A percentile compares a stretch with the other conserved stretches of the same genome.
phyloP scores from a whole-genome alignment of 2,888 invertebrate genomes.

The Calephelis perditalis region DNA sequence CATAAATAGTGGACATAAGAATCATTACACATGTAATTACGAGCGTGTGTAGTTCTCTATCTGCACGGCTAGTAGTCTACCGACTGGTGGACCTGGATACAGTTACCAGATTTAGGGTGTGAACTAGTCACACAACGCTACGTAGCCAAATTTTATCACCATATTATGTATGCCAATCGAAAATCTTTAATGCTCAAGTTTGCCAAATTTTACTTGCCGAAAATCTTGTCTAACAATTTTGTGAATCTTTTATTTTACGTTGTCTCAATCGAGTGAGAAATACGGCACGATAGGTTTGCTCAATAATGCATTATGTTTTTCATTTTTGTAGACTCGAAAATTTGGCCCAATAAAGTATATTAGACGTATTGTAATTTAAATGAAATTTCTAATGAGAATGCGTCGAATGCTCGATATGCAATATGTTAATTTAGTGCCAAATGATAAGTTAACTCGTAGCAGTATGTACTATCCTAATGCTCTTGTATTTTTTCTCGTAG shows the following conservation, averaged over 20 bases:
- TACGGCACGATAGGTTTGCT: constrained; percentile 49
- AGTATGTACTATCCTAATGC: constrained; percentile 74
- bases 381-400: constrained; percentile 55
- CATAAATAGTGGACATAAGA: neutral
- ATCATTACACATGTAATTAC: constrained; percentile 1
- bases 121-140: constrained; percentile 60
- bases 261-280: constrained; percentile 31
- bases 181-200: constrained; percentile 75
- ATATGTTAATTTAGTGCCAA: constrained; percentile 79
- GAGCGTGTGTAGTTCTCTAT: constrained; percentile 10
- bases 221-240: constrained; percentile 63
- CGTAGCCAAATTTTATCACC: constrained; percentile 50
- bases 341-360: constrained; percentile 55
- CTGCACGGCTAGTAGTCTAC: constrained; percentile 9
- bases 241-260: constrained; percentile 36
- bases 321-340: constrained; percentile 40
- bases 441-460: constrained; percentile 78
- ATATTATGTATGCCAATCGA: constrained; percentile 66
- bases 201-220: constrained; percentile 78
- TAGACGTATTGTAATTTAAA: constrained; percentile 55
- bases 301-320: constrained; percentile 60
- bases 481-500: constrained; percentile 75
- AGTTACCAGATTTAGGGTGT: constrained; percentile 73
- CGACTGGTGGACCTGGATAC: constrained; percentile 39
- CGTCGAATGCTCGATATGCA: constrained; percentile 73